phyloP scores from a whole-genome alignment of 64 coral and sea anemone species.

The Hydrozoanthus tunicans region DNA sequence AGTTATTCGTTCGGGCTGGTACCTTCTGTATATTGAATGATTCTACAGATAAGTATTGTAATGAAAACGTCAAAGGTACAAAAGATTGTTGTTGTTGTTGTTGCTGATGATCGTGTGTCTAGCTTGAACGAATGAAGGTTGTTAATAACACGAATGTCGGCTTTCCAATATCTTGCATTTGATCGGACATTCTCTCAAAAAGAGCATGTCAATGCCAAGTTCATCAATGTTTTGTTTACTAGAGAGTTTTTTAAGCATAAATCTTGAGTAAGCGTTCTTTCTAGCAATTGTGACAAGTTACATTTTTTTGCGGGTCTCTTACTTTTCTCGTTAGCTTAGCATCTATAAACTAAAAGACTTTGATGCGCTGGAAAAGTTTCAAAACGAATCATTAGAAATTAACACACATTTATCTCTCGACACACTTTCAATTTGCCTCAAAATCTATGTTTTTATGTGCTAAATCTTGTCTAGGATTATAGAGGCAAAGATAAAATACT shows the following conservation, averaged over 20 bases:
- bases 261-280: slow-evolving; percentile 18
- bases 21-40: too few relatives aligned
- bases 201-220: slow-evolving; percentile 42
- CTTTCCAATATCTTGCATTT: slow-evolving; percentile 28
- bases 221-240: slow-evolving; percentile 12
- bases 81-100: too few relatives aligned
- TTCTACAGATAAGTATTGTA: too few relatives aligned
- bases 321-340: slow-evolving; percentile 6
- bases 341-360: neutral
- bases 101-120: slow-evolving; percentile 18
- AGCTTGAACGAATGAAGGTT: slow-evolving; percentile 11
- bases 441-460: too few relatives aligned
- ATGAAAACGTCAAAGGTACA: too few relatives aligned
- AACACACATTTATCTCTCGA: too few relatives aligned
- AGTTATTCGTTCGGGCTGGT: too few relatives aligned
- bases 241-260: slow-evolving; percentile 7
- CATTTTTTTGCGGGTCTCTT: slow-evolving; percentile 19
- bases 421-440: too few relatives aligned
- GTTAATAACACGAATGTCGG: neutral
- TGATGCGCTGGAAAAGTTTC: neutral
- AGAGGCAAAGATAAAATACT: too few relatives aligned
- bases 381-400: too few relatives aligned
- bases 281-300: slow-evolving; percentile 14
- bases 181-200: slow-evolving; percentile 7
- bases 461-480: too few relatives aligned